Percentiles rank a stretch among this genome's conserved stretches.
phyloP scores from a whole-genome alignment of 2,888 invertebrate genomes.

The Pelosia muscerda region DNA sequence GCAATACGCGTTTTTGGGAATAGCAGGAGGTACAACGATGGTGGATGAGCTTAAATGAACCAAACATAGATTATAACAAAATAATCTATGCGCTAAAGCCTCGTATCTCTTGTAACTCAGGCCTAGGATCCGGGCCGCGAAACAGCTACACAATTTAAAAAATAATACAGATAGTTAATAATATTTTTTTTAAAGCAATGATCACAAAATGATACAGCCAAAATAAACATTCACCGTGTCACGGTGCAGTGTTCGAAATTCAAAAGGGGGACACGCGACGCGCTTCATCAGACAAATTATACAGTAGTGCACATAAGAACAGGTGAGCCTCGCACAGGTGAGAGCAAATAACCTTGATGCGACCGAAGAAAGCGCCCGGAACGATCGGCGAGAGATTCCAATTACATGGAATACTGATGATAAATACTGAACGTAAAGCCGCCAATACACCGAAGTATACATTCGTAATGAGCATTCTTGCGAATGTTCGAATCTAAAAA shows the following conservation, averaged over 20 bases:
- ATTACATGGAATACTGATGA: constrained; percentile 71
- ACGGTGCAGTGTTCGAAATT: constrained; percentile 59
- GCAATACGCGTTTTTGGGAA: too few relatives aligned
- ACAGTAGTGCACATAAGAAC: constrained; percentile 43
- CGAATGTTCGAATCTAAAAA: too few relatives aligned
- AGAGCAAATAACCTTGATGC: constrained; percentile 78
- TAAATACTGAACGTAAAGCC: too few relatives aligned
- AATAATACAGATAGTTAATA: not conserved
- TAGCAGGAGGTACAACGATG: too few relatives aligned
- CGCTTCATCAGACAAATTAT: constrained; percentile 55
- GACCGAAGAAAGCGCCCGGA: constrained; percentile 78
- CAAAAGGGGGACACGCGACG: constrained; percentile 58
- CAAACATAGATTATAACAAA: too few relatives aligned
- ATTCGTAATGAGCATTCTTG: too few relatives aligned
- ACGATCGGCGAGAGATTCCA: constrained; percentile 68
- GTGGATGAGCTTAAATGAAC: too few relatives aligned
- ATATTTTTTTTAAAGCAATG: constrained; percentile 11
- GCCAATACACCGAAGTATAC: too few relatives aligned
- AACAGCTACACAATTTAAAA: not conserved
- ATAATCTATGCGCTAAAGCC: too few relatives aligned
- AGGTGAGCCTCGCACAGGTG: constrained; percentile 62
- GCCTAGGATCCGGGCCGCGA: not conserved
- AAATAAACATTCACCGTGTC: constrained; percentile 10
- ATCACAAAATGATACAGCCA: constrained; percentile 26
- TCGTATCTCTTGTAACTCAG: too few relatives aligned